A percentile compares a stretch with the other conserved stretches of the same genome.
Conservation (phyloP, 2,113 vertebrate species). For the Halichoeres trimaculatus region DNA sequence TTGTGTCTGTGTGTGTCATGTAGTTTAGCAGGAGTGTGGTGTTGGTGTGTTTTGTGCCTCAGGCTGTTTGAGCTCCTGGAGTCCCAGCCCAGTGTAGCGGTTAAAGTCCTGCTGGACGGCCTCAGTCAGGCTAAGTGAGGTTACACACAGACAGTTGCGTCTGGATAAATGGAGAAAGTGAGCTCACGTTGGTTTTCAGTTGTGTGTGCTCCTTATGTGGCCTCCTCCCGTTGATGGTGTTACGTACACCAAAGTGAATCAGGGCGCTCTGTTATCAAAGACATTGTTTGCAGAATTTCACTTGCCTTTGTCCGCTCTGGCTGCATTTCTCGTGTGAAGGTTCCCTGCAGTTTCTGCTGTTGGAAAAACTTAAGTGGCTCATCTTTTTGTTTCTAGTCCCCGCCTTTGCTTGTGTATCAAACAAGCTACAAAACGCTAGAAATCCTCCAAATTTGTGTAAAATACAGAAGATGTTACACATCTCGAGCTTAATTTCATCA, state of each 20-base stretch:
- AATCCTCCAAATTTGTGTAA: neutral
- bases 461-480: neutral
- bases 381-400: no score
- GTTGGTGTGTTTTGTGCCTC: constrained; percentile 57
- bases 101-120: constrained; percentile 77
- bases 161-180: constrained; percentile 35
- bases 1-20: constrained; percentile 38
- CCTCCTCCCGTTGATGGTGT: neutral
- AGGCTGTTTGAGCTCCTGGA: constrained; percentile 73
- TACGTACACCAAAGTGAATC: neutral
- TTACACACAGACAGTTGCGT: constrained; percentile 39
- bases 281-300: neutral
- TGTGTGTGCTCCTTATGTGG: neutral
- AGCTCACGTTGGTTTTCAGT: constrained; percentile 16
- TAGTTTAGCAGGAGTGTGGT: constrained; percentile 48
- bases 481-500: no score
- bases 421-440: neutral
- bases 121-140: constrained; percentile 42
- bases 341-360: no score
- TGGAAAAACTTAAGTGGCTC: no score
- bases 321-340: no score
- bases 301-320: no score
- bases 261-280: neutral
- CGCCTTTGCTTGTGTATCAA: neutral
- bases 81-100: constrained; percentile 71